Evolutionary conservation across 2,797 vertebrate genomes (phyloP).

Genomic region (Anguilla obscura): DNA sequence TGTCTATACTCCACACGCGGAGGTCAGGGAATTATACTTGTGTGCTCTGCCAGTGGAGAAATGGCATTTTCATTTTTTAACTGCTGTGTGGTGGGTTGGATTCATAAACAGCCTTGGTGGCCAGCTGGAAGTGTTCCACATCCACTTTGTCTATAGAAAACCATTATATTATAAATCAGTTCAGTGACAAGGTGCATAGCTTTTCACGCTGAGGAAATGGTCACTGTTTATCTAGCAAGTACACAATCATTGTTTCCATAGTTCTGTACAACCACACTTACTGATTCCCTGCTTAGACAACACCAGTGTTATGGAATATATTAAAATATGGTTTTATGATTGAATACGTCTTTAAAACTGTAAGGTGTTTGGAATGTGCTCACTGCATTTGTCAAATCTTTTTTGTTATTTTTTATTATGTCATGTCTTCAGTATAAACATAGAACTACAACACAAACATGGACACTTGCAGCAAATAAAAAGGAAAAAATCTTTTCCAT

Average conservation of each 20-base stretch:
- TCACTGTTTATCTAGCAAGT: not conserved
- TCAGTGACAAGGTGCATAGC: not conserved
- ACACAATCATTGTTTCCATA: not conserved
- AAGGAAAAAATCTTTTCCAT: not conserved
- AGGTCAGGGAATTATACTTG: not conserved
- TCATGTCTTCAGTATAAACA: no score
- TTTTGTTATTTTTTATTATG: not conserved
- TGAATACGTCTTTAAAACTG: not conserved
- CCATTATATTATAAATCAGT: slow-evolving; percentile 9
- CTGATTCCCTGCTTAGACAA: not conserved
- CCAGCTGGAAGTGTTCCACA: not conserved
- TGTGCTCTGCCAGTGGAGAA: not conserved
- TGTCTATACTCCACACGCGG: not conserved
- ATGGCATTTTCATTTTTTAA: not conserved
- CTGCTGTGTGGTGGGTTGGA: not conserved
- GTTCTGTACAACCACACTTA: not conserved
- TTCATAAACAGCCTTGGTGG: not conserved
- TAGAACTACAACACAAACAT: not conserved
- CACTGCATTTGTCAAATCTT: not conserved
- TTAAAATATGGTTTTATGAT: not conserved
- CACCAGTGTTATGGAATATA: not conserved
- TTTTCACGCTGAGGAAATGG: not conserved
- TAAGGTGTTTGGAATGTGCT: not conserved
- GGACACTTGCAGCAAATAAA: not conserved
- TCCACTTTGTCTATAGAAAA: not conserved